Evolutionary conservation across 2,888 invertebrate genomes (phyloP), one percentile per base, ranked within the genome.

Genomic region (Pasiphila rectangulata): DNA sequence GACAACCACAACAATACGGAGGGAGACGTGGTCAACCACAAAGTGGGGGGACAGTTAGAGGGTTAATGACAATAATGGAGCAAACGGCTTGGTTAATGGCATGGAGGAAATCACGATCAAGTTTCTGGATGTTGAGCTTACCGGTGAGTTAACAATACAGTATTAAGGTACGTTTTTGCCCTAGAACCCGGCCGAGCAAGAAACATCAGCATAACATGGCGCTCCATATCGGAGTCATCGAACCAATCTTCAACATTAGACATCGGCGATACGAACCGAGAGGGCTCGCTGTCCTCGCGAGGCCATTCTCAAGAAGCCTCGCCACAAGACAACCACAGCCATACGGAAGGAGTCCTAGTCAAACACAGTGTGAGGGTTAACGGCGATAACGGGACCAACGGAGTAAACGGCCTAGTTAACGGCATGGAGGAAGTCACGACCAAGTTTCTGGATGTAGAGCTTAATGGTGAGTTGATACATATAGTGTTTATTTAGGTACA

Each of bases 131-230:
- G n/a, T n/a, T n/a, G n/a, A n/a, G n/a, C n/a, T n/a, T n/a, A n/a
- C n/a, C n/a, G n/a, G n/a, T n/a, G n/a, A n/a, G n/a, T n/a, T n/a
- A n/a, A n/a, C n/a, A n/a, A n/a, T n/a, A n/a, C n/a, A n/a, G n/a
- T n/a, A n/a, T n/a, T n/a, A n/a, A n/a, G n/a, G n/a, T n/a, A n/a
- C 2, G 7, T 21, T 21, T 5, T 5, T 3, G 69, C 82, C 9
- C 67, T 79, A 49, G 83, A 83, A 58, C 54, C 74, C 2, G 73
- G 72, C 1, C 69, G 86, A 1, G 71, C 72, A 1, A 70, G 89
- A 1, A 82, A 86, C 65, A 79, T 88, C 42, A 89, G 89, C 67
- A 87, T 89, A 48, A 89, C 87, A 0, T 88, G 89, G 88, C 75
- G 89, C 0, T 89, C 89, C 0, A 73, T 89, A 49, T 89, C 89